Evolutionary conservation across 30 jellyfish, hydroid and myxozoan species (phyloP), one percentile per base, ranked within the genome.

Genomic region (Sanderia malayensis): DNA sequence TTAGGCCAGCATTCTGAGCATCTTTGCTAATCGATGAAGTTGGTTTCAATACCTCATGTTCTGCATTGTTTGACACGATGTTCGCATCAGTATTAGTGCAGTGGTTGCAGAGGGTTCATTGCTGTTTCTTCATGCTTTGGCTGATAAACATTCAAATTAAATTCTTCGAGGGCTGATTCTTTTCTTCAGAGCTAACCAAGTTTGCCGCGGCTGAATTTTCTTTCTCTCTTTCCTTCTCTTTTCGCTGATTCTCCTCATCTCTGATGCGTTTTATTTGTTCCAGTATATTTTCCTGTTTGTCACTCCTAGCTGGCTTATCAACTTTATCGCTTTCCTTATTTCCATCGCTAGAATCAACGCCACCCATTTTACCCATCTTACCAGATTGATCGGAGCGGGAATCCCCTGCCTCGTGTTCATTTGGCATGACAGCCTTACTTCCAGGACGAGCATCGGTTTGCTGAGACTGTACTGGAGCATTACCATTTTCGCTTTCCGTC

Each of bases 101-200:
- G n/a, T n/a, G n/a, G n/a, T n/a, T n/a, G n/a, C n/a, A 28, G 22
- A 0, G 60, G 66, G 8, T 7, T 25, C 30, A 26, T 53, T 9
- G 26, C 73, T 2, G 37, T 0, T 27, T 55, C 44, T 18, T 1
- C 34, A 22, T 71, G 72, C 31, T 71, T 52, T 29, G 86, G 86
- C 22, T 75, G 86, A 34, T 75, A 75, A 9, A 75, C 61, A 29
- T 75, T 75, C 37, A 75, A 37, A 31, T 75, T 75, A 10, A 75
- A 78, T 60, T 52, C 58, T 19, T 46, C 11, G 44, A 53, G 15
- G 64, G 65, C n/a, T n/a, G n/a, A n/a, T n/a, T n/a, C n/a, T n/a
- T n/a, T n/a, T n/a, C 4, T 27, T 65, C 18, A 44, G 28, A 58
- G 3, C 41, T 17, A 34, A 61, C 26, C 2, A 20, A 9, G 72